A percentile compares a stretch with the other conserved stretches of the same genome.
Conservation (phyloP, 2,797 vertebrate species). For the Pangasius krempfi region DNA sequence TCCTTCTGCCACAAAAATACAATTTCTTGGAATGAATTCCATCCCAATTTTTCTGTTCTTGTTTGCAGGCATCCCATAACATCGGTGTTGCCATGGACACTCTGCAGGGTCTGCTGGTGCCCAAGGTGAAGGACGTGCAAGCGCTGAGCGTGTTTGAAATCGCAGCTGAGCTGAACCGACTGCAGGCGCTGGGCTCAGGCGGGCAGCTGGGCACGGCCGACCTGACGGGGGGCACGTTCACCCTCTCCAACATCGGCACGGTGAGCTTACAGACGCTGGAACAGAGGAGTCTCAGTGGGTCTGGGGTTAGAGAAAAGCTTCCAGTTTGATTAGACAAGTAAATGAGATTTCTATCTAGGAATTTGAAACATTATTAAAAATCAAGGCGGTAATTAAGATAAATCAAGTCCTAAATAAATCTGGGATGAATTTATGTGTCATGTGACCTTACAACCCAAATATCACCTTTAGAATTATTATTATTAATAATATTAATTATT, state of each 20-base stretch:
- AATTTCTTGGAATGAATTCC: neutral
- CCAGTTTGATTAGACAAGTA: neutral
- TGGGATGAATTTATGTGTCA: neutral
- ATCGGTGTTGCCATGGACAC: constrained; percentile 97
- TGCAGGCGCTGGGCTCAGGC: constrained; percentile 80
- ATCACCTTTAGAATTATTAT: neutral
- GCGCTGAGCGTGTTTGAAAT: constrained; percentile 85
- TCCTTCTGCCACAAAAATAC: neutral
- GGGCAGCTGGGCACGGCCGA: constrained; percentile 86
- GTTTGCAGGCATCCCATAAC: constrained; percentile 86
- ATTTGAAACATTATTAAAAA: neutral
- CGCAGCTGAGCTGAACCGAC: constrained; percentile 85
- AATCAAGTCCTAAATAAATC: neutral
- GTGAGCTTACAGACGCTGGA: constrained; percentile 71
- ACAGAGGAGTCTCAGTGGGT: no score
- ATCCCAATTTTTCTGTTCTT: neutral
- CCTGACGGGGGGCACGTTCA: constrained; percentile 90
- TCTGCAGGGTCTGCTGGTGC: constrained; percentile 87
- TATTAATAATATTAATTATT: neutral
- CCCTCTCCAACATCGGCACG: constrained; percentile 93
- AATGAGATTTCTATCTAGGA: neutral
- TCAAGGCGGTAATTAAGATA: neutral
- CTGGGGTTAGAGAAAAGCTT: neutral
- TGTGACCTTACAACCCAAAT: neutral
- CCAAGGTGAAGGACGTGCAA: constrained; percentile 92